Conservation (phyloP, 1,140 invertebrate genomes). For the Paraescarpia echinospica region DNA sequence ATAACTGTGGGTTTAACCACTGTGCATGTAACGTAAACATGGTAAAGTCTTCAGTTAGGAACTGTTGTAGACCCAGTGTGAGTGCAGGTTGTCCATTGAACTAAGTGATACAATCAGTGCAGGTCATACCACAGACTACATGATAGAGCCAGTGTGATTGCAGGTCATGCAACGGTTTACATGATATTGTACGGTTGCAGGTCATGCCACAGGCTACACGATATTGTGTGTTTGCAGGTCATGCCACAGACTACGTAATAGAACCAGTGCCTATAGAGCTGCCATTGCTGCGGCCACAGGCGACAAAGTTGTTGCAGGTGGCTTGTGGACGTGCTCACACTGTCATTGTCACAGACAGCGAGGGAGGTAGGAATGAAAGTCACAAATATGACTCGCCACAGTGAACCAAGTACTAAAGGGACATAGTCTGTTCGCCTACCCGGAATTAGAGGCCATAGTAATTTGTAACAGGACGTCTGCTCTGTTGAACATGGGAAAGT, state of each 20-base stretch:
- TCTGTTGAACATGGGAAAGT: too few species aligned
- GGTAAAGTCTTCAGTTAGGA: background rate
- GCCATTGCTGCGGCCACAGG: conserved; percentile 64
- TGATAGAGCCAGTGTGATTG: background rate
- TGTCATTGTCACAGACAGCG: conserved; percentile 76
- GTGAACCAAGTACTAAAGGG: too few species aligned
- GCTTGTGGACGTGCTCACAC: conserved; percentile 85
- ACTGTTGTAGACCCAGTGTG: background rate
- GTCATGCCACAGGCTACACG: background rate
- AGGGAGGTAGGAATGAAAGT: conserved; percentile 57
- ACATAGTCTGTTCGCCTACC: too few species aligned
- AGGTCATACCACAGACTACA: background rate
- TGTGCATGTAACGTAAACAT: too few species aligned
- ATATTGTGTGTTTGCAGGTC: conserved; percentile 51
- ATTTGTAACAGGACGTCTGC: too few species aligned
- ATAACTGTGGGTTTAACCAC: too few species aligned
- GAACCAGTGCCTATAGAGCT: conserved; percentile 76
- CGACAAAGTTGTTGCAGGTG: conserved; percentile 63
- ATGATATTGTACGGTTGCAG: background rate
- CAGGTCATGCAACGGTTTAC: background rate
- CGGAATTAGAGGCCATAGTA: too few species aligned
- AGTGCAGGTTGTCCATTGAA: background rate
- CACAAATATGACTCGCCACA: background rate
- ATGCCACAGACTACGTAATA: conserved; percentile 72
- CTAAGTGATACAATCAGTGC: background rate